Evolutionary conservation across 1,140 invertebrate species (phyloP), one percentile per base, ranked within the genome.

Genomic region (Parasteatoda tepidariorum): DNA sequence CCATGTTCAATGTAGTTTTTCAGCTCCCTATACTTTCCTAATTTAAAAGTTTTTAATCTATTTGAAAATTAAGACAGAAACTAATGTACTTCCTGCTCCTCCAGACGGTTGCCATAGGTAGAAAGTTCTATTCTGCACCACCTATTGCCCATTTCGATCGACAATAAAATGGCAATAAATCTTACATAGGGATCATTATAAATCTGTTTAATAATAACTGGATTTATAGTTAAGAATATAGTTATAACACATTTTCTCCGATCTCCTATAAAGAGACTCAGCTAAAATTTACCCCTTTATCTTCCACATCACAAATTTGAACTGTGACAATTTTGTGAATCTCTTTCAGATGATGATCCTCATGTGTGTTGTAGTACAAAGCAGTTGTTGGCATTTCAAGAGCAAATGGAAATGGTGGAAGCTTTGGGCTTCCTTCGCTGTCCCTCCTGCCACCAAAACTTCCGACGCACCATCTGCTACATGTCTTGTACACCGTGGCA

Each of bases 371-470:
- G 84, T 28, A 67, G 54, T 34, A 79, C 82, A 22, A 24, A 67
- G 0, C 79, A 83, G 31, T n/a, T 76, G 1, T 15, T 34, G 6
- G 24, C 71, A 57, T 73, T 75, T 26, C 24, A 82, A 18, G 31
- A 48, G 5, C 70, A 79, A 54, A 57, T 82, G 61, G 28, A 54
- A 22, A 15, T 84, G 15, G 84, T 67, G 2, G 62, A 75, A 33
- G 24, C 6, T 57, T 26, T 85, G 18, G 86, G 86, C 22, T 70
- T 87, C 33, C 48, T 64, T 22, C 48, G 84, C 54, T 87, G 86
- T 75, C 85, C 85, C 28, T 86, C 86, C 11, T 87, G 86, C 62
- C 64, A 71, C 26, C 48, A 84, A 28, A 87, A 87, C 66, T 87
- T 86, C 38, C 82, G 84, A 9, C 54, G 71, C 30, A 61, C 76